These are phyloP conservation scores for Bombyx huttoni DNA, from an alignment of 2,888 invertebrate genomes.

Conservation along the genomic window DNA sequence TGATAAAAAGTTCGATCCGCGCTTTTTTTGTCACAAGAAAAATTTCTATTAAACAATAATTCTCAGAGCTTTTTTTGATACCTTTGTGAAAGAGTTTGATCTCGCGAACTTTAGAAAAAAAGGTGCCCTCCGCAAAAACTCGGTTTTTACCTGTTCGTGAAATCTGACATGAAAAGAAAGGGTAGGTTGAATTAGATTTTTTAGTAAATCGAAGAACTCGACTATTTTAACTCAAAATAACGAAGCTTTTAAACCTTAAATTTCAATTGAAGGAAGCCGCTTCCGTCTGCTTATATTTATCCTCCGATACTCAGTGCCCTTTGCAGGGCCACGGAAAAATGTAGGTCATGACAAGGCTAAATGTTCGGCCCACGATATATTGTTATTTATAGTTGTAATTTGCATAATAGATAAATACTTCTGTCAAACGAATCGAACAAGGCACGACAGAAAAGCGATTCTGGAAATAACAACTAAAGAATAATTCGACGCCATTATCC, in stretches of 20 bases:
- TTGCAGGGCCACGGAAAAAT: constrained; percentile 52
- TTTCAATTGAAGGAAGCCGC: constrained; percentile 53
- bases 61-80: constrained; percentile 36
- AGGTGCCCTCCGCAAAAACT: constrained; percentile 51
- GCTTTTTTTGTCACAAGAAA: constrained; percentile 50
- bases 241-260: constrained; percentile 46
- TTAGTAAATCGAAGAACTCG: constrained; percentile 31
- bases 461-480: neutral
- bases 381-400: neutral
- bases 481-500: neutral
- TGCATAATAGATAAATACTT: neutral
- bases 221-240: constrained; percentile 47
- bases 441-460: neutral
- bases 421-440: neutral
- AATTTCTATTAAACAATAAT: constrained; percentile 59
- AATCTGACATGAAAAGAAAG: constrained; percentile 66
- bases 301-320: constrained; percentile 38
- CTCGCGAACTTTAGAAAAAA: constrained; percentile 53
- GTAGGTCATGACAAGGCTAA: constrained; percentile 35
- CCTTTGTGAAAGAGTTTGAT: constrained; percentile 55
- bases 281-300: constrained; percentile 50
- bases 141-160: constrained; percentile 67
- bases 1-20: constrained; percentile 44
- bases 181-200: constrained; percentile 54
- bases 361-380: neutral